Conservation (phyloP, 2,888 invertebrate species). For the Polydrusus tereticollis region DNA sequence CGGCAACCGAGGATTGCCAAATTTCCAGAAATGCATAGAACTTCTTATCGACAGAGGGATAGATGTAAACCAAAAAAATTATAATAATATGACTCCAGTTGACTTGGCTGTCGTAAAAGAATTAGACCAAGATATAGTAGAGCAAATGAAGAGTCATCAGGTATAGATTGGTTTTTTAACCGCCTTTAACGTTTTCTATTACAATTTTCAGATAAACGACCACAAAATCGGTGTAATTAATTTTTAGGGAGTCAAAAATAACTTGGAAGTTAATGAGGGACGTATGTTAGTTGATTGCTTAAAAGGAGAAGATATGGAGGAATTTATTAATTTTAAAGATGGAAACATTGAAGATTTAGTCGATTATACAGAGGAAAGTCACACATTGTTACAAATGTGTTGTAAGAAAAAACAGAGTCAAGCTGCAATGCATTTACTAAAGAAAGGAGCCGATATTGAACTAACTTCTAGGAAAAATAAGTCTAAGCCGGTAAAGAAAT, state of each 20-base stretch:
- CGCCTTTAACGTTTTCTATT: too few relatives aligned
- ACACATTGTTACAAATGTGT: constrained; percentile 65
- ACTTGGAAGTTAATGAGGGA: too few relatives aligned
- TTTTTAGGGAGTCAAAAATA: too few relatives aligned
- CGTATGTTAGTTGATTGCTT: too few relatives aligned
- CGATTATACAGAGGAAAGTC: constrained; percentile 59
- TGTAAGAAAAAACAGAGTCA: constrained; percentile 69
- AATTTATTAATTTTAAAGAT: constrained; percentile 54
- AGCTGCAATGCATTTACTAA: constrained; percentile 70
- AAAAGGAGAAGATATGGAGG: constrained; percentile 54
- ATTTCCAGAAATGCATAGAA: constrained; percentile 55
- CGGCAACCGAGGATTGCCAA: constrained; percentile 64
- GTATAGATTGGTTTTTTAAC: too few relatives aligned
- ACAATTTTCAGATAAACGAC: too few relatives aligned
- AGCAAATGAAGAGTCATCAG: constrained; percentile 65
- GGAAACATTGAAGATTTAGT: constrained; percentile 57
- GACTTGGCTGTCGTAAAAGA: constrained; percentile 74
- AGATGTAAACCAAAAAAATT: constrained; percentile 56
- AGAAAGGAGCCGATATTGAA: constrained; percentile 70
- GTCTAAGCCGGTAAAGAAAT: background rate
- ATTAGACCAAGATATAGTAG: constrained; percentile 68
- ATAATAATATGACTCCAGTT: constrained; percentile 64
- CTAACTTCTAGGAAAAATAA: constrained; percentile 57
- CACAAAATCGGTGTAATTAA: too few relatives aligned
- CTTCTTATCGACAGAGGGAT: constrained; percentile 56